Conservation (phyloP, 2,888 invertebrate genomes). For the Drosophila dives region DNA sequence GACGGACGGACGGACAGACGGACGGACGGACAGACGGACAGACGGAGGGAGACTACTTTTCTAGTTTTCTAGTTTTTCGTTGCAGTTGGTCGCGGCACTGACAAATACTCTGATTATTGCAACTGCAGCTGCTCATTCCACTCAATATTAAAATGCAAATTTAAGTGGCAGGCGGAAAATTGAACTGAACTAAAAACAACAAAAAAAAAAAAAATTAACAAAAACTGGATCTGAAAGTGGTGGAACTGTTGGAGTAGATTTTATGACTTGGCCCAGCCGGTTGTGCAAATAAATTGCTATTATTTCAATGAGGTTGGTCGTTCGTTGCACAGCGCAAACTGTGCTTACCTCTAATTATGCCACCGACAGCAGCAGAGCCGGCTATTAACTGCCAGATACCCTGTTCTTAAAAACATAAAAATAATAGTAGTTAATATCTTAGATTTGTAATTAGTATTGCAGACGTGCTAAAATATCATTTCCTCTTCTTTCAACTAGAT, state of each 20-base stretch:
- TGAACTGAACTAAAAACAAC: constrained; percentile 45
- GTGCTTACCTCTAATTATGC: constrained; percentile 71
- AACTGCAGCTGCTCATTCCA: constrained; percentile 38
- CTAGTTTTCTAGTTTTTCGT: constrained; percentile 35
- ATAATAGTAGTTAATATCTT: background rate
- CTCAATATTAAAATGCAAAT: constrained; percentile 75
- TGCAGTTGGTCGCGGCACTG: background rate
- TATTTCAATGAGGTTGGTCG: constrained; percentile 63
- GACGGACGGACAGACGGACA: background rate
- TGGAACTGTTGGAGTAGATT: constrained; percentile 3
- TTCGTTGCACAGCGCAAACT: constrained; percentile 25
- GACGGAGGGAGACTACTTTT: constrained; percentile 8
- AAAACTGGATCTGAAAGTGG: constrained; percentile 25
- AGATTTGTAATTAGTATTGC: background rate
- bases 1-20: background rate
- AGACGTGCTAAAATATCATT: background rate
- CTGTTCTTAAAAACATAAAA: background rate
- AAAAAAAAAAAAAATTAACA: constrained; percentile 40
- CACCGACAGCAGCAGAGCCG: background rate
- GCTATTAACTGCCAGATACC: constrained; percentile 13
- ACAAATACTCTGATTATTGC: constrained; percentile 32
- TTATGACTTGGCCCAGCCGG: constrained; percentile 27
- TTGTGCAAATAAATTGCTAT: constrained; percentile 72
- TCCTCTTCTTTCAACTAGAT: background rate
- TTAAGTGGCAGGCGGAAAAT: constrained; percentile 64